A percentile compares a stretch with the other conserved stretches of the same genome.
Evolutionary conservation across 2,113 vertebrate species (phyloP).

Genomic region (Sarotherodon lohbergeri): DNA sequence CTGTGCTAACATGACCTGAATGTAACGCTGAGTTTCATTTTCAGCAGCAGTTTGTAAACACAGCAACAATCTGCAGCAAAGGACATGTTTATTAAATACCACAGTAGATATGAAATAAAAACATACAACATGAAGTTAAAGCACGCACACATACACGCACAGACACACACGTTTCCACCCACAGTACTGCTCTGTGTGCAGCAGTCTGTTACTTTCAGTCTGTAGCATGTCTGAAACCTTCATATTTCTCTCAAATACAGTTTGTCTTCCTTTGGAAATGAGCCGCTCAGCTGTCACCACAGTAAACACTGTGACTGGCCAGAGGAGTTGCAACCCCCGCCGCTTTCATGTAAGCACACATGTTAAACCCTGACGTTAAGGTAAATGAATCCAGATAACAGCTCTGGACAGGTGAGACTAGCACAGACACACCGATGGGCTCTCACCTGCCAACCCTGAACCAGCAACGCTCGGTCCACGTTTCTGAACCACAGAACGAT

Average conservation of each 20-base stretch:
- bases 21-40: neutral
- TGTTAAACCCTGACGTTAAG: neutral
- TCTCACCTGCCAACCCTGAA: conserved; percentile 81
- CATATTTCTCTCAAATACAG: neutral
- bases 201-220: neutral
- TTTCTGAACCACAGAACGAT: conserved; percentile 88
- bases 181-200: neutral
- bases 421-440: neutral
- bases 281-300: neutral
- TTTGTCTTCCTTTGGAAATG: neutral
- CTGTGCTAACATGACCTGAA: neutral
- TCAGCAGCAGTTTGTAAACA: neutral
- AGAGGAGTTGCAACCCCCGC: neutral
- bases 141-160: neutral
- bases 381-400: neutral
- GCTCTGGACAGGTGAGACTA: neutral
- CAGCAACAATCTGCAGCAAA: neutral
- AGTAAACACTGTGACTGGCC: neutral
- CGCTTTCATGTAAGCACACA: neutral
- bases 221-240: neutral
- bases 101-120: neutral
- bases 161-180: neutral
- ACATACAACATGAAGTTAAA: neutral
- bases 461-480: conserved; percentile 87
- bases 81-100: neutral